These are phyloP conservation scores for Platalea minor DNA, from an alignment of 2,797 vertebrate species.

Conservation along the genomic window DNA sequence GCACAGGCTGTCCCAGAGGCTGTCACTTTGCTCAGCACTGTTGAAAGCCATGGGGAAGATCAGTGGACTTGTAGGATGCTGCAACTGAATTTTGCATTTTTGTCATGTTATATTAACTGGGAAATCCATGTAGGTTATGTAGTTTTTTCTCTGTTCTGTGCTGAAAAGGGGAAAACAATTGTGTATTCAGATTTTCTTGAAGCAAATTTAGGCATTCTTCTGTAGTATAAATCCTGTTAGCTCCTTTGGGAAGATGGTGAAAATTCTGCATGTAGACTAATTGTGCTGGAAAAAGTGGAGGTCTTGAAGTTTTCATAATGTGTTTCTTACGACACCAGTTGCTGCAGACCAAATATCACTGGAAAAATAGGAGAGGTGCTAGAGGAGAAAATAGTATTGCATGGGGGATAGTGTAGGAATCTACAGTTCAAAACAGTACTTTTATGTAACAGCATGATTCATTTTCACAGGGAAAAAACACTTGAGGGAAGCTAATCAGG, in stretches of 20 bases:
- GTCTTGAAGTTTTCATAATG: not conserved
- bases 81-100: not conserved
- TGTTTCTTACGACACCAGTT: not conserved
- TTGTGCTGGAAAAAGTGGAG: not conserved
- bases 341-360: not conserved
- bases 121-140: not conserved
- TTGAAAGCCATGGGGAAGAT: not conserved
- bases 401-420: not conserved
- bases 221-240: not conserved
- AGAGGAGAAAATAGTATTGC: not conserved
- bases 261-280: not conserved
- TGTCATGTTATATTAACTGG: not conserved
- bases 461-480: not conserved
- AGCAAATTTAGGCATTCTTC: not conserved
- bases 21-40: not conserved
- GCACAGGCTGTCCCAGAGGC: not conserved
- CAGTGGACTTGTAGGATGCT: not conserved
- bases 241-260: not conserved
- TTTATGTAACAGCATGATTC: not conserved
- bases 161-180: not conserved
- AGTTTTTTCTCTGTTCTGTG: not conserved
- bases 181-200: not conserved
- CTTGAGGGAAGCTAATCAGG: not conserved
- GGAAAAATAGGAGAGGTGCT: not conserved
- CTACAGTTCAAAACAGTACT: not conserved